These are phyloP conservation scores for Eretmochelys imbricata DNA, from an alignment of 2,113 vertebrate species.

Conservation along the genomic window DNA sequence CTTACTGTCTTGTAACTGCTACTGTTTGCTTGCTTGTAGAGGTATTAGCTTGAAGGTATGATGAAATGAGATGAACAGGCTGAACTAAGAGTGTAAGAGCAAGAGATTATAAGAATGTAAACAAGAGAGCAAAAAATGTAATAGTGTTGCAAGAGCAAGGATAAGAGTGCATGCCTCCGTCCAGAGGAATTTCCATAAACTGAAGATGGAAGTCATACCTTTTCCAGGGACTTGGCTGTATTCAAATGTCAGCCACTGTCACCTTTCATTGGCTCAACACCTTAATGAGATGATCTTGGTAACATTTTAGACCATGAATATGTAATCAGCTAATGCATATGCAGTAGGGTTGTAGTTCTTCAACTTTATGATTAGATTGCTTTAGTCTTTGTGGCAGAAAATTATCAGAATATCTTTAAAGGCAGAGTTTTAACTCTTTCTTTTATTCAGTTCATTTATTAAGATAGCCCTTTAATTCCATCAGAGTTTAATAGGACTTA, in stretches of 20 bases:
- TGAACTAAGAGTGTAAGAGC: neutral
- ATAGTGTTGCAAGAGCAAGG: neutral
- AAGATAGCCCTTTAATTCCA: neutral
- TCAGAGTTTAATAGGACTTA: neutral
- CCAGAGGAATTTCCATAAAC: neutral
- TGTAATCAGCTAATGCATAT: neutral
- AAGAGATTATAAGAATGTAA: neutral
- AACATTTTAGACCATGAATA: neutral
- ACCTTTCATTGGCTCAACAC: neutral
- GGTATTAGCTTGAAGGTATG: neutral
- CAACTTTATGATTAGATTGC: neutral
- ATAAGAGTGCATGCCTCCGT: neutral
- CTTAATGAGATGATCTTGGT: neutral
- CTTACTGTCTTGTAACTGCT: neutral
- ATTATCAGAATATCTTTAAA: neutral
- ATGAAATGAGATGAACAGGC: neutral
- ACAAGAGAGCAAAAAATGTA: neutral
- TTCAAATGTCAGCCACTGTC: neutral
- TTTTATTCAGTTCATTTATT: neutral
- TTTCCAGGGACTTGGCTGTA: neutral
- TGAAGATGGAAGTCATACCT: neutral
- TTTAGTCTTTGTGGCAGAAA: neutral
- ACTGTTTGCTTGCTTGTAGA: neutral
- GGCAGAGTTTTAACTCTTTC: neutral
- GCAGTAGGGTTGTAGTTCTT: neutral